Conservation (phyloP, 2,797 vertebrate species). For the Anabacerthia variegaticeps region DNA sequence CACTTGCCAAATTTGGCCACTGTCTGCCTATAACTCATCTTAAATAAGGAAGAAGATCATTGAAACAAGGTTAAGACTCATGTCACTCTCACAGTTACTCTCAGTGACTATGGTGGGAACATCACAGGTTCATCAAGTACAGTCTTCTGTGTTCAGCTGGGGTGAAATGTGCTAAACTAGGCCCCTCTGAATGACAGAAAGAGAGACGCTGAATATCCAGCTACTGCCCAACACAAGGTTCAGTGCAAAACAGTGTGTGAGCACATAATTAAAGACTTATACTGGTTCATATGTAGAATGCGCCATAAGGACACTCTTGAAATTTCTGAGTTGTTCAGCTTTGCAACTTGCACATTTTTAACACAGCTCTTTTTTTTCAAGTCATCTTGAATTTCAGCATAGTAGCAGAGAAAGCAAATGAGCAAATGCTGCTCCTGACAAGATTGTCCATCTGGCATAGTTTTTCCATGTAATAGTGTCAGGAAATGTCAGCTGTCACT, state of each 20-base stretch:
- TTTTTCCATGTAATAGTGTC: background rate
- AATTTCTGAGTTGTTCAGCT: background rate
- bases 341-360: slow-evolving; percentile 21
- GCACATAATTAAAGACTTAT: background rate
- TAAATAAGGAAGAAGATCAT: background rate
- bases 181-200: background rate
- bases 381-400: slow-evolving; percentile 7
- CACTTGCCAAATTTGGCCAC: background rate
- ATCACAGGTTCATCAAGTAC: background rate
- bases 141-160: background rate
- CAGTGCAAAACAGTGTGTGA: background rate
- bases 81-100: background rate
- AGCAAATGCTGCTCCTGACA: slow-evolving; percentile 56
- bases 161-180: background rate
- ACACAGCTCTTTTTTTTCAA: background rate
- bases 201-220: slow-evolving; percentile 6
- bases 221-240: background rate
- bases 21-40: background rate
- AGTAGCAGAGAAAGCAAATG: slow-evolving; percentile 38
- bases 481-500: slow-evolving; percentile 56
- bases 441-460: slow-evolving; percentile 30
- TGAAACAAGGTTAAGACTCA: background rate
- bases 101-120: background rate
- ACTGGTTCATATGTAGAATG: background rate
- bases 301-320: background rate